Evolutionary conservation across 2,113 vertebrate species (phyloP).

Genomic region (Meleagris gallopavo): DNA sequence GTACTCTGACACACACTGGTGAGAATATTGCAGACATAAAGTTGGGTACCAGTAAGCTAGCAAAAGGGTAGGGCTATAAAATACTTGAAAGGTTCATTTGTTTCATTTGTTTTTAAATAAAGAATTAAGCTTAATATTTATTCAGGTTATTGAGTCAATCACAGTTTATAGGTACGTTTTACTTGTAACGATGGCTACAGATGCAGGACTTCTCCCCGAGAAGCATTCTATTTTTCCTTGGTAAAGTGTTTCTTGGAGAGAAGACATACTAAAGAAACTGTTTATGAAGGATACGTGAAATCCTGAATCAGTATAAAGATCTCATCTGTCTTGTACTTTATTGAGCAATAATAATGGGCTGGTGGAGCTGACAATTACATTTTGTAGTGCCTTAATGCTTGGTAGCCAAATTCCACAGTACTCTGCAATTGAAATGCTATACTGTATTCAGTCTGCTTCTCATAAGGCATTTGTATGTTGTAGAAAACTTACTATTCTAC

Average conservation of each 20-base stretch:
- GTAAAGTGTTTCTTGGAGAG: neutral
- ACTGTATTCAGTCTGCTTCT: neutral
- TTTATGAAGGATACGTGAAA: neutral
- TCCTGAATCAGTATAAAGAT: neutral
- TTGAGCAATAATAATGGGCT: neutral
- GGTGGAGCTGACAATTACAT: neutral
- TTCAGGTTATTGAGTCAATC: neutral
- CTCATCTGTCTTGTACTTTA: neutral
- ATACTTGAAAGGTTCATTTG: neutral
- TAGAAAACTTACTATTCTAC: neutral
- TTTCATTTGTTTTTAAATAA: neutral
- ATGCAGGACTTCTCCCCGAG: neutral
- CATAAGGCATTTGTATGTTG: neutral
- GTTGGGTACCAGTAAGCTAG: neutral
- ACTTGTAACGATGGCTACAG: neutral
- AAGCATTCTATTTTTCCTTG: neutral
- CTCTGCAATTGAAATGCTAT: neutral
- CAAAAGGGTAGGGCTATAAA: neutral
- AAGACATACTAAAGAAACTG: neutral
- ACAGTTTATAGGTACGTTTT: neutral
- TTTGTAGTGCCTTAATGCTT: neutral
- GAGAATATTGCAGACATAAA: neutral
- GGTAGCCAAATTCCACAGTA: neutral
- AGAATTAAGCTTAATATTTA: neutral
- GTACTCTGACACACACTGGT: neutral